Evolutionary conservation across 2,797 vertebrate species (phyloP).

Genomic region (Varecia variegata): DNA sequence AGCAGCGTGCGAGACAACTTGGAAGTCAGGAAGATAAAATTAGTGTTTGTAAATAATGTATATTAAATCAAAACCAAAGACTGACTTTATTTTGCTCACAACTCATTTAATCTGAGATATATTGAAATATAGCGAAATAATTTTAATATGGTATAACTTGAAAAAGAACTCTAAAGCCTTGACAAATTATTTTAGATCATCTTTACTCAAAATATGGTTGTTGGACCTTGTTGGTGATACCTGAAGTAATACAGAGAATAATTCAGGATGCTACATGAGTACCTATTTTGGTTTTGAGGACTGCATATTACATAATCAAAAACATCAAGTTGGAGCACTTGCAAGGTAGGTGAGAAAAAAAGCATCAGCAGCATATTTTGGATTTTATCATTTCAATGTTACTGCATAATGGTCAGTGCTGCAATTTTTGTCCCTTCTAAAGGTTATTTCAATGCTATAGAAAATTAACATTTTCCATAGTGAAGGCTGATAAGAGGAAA

Average conservation of each 20-base stretch:
- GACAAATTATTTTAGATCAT: neutral
- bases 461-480: slow-evolving; percentile 62
- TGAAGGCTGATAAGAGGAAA: slow-evolving; percentile 53
- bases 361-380: slow-evolving; percentile 5
- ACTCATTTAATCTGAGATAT: neutral
- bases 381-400: slow-evolving; percentile 56
- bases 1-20: neutral
- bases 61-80: neutral
- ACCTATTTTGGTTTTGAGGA: slow-evolving; percentile 10
- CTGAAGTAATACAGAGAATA: neutral
- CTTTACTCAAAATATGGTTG: neutral
- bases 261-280: neutral
- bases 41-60: neutral
- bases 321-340: neutral
- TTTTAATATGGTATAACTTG: neutral
- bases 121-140: neutral
- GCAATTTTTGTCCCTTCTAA: slow-evolving; percentile 45
- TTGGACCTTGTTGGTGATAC: neutral
- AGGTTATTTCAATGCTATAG: slow-evolving; percentile 64
- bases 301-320: neutral
- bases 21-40: slow-evolving; percentile 32
- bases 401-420: slow-evolving; percentile 26
- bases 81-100: neutral
- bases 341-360: slow-evolving; percentile 53
- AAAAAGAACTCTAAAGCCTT: neutral